phyloP scores from a whole-genome alignment of 1,140 invertebrate genomes.

The Polyergus mexicanus region DNA sequence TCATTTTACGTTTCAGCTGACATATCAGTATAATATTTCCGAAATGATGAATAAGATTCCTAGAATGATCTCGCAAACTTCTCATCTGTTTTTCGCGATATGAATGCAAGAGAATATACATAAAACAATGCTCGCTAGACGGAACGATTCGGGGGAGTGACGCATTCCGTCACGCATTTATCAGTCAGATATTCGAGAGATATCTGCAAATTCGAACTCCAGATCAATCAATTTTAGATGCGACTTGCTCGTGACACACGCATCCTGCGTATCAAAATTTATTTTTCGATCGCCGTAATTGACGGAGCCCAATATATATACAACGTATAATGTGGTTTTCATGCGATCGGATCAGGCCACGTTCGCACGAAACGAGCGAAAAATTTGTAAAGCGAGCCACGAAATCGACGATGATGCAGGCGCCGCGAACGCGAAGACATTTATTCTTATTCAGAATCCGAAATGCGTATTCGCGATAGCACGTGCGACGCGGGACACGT shows the following conservation, averaged over 20 bases:
- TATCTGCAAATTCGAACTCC: background rate
- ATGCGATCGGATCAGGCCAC: conserved; percentile 6
- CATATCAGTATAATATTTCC: background rate
- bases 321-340: background rate
- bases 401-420: conserved; percentile 58
- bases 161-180: conserved; percentile 25
- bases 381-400: conserved; percentile 57
- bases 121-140: conserved; percentile 8
- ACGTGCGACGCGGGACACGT: conserved; percentile 44
- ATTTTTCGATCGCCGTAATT: conserved; percentile 34
- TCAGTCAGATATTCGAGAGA: conserved; percentile 28
- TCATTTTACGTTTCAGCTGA: background rate
- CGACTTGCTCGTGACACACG: background rate
- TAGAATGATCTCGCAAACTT: background rate
- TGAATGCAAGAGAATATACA: background rate
- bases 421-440: conserved; percentile 43
- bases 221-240: conserved; percentile 30
- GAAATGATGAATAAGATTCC: background rate
- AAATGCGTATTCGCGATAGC: conserved; percentile 58
- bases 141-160: conserved; percentile 15
- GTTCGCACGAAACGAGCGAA: conserved; percentile 5
- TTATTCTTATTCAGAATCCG: conserved; percentile 56
- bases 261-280: background rate
- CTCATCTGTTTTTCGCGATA: conserved; percentile 32
- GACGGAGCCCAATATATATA: conserved; percentile 3